A percentile compares a stretch with the other conserved stretches of the same genome.
Conservation (phyloP, 2,113 vertebrate genomes). For the Ailurus styani region DNA sequence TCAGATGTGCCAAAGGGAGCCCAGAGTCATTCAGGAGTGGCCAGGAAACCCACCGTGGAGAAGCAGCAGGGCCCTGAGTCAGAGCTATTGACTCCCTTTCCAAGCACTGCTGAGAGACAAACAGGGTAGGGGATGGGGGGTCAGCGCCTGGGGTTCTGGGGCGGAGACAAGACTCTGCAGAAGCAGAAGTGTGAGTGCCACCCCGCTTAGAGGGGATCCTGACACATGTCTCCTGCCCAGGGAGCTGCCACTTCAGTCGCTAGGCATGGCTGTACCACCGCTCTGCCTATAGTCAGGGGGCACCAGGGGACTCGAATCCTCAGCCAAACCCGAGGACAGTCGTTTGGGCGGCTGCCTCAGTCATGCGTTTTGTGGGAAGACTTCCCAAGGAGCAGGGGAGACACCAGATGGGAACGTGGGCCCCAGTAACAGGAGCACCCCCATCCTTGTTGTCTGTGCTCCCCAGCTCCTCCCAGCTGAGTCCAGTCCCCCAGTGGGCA, state of each 20-base stretch:
- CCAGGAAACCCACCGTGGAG: background rate
- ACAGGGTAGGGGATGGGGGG: too few species aligned
- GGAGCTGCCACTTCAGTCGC: background rate
- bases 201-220: background rate
- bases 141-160: background rate
- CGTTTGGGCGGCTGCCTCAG: background rate
- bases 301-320: background rate
- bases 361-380: background rate
- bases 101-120: background rate
- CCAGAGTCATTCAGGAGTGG: too few species aligned
- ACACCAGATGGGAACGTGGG: accelerated
- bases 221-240: background rate
- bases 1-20: background rate
- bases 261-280: too few species aligned
- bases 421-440: background rate
- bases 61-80: background rate
- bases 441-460: background rate
- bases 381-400: background rate
- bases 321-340: background rate
- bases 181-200: background rate
- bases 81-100: background rate
- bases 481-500: background rate
- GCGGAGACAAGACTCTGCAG: background rate
- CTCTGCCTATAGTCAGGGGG: background rate
- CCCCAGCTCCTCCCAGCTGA: background rate